phyloP scores from a whole-genome alignment of 2,797 vertebrate genomes.

The Enteromius radiatus region DNA sequence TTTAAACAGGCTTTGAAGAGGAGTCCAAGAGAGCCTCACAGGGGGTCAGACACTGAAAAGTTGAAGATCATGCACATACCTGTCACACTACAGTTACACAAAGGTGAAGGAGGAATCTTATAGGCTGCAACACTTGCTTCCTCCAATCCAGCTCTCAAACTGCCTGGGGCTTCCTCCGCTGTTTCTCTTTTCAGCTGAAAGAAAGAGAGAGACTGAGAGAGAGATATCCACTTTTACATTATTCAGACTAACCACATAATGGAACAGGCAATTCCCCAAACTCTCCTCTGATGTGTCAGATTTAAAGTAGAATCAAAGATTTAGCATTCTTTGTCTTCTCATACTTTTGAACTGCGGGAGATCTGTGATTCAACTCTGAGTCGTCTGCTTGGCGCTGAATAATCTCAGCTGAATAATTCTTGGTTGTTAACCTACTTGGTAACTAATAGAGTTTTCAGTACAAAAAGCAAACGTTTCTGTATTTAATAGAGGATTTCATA shows the following conservation, averaged over 20 bases:
- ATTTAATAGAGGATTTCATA: constrained; percentile 10
- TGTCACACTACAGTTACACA: constrained; percentile 12
- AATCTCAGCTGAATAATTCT: constrained; percentile 15
- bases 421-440: constrained; percentile 27
- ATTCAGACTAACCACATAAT: constrained; percentile 47
- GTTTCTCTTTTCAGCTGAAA: constrained; percentile 13
- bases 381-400: constrained; percentile 15
- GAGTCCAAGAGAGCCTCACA: not conserved
- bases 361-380: constrained; percentile 29
- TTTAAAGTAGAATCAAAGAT: constrained; percentile 47
- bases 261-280: constrained; percentile 36
- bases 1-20: not conserved
- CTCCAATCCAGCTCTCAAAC: not conserved
- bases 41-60: not conserved
- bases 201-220: constrained; percentile 17
- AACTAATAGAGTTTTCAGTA: constrained; percentile 19
- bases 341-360: constrained; percentile 19
- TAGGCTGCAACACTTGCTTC: constrained; percentile 26
- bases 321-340: constrained; percentile 38
- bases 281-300: constrained; percentile 42
- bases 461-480: not conserved
- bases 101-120: constrained; percentile 20
- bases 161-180: constrained; percentile 33
- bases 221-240: constrained; percentile 40
- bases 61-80: constrained; percentile 22